Evolutionary conservation across 1,140 invertebrate genomes (phyloP).

Genomic region (silkworm (Bombyx mori)): DNA sequence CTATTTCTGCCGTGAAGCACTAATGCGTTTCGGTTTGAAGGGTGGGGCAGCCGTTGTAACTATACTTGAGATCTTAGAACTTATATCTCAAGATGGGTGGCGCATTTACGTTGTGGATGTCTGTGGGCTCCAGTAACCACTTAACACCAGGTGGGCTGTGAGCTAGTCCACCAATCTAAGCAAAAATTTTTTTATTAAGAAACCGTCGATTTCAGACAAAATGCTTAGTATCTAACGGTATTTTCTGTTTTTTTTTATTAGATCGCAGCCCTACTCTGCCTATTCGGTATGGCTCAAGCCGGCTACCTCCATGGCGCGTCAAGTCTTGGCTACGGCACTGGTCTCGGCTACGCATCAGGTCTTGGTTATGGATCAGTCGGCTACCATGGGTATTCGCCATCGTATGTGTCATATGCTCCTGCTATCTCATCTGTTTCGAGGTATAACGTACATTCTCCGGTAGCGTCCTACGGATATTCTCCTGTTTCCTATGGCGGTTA

Average conservation of each 20-base stretch:
- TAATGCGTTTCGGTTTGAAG: no score
- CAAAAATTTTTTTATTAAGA: no score
- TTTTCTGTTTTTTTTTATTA: conserved; percentile 12
- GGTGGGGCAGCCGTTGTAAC: no score
- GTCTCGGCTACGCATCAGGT: conserved; percentile 13
- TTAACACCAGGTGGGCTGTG: no score
- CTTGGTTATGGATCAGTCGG: conserved; percentile 13
- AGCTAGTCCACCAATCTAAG: no score
- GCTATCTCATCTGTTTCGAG: conserved; percentile 26
- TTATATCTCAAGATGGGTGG: no score
- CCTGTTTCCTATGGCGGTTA: background rate
- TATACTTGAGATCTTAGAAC: no score
- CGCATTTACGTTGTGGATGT: no score
- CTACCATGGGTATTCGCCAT: conserved; percentile 18
- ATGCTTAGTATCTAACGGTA: no score
- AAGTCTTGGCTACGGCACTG: conserved; percentile 13
- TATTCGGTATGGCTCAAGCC: conserved; percentile 22
- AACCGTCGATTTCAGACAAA: no score
- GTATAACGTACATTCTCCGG: conserved; percentile 22
- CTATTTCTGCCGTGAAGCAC: no score
- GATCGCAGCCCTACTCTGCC: conserved; percentile 20
- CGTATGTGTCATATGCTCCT: conserved; percentile 17
- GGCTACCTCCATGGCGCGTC: conserved; percentile 21
- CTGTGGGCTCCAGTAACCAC: no score
- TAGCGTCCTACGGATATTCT: conserved; percentile 4